Evolutionary conservation across 2,113 vertebrate genomes (phyloP).

Genomic region (Ondatra zibethicus): DNA sequence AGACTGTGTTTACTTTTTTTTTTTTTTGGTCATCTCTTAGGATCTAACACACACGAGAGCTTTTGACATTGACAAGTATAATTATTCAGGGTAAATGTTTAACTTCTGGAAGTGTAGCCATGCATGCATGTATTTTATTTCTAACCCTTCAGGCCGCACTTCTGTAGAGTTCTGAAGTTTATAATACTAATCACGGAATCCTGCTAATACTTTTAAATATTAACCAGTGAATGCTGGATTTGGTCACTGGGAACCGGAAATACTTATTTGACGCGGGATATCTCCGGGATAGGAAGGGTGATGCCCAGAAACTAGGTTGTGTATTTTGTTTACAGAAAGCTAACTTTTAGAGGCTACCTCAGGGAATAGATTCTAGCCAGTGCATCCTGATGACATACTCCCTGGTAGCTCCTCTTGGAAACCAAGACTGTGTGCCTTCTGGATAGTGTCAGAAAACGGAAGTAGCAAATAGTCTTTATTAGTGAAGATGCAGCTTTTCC

Average conservation of each 20-base stretch:
- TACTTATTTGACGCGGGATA: background rate
- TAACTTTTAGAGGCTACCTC: background rate
- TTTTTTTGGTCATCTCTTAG: background rate
- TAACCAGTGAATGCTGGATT: background rate
- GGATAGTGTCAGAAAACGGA: conserved; percentile 19
- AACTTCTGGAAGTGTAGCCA: background rate
- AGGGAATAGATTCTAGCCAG: background rate
- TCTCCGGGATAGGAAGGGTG: background rate
- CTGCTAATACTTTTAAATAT: background rate
- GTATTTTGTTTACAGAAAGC: conserved; percentile 17
- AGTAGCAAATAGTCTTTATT: conserved; percentile 35
- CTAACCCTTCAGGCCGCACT: background rate
- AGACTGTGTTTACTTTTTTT: background rate
- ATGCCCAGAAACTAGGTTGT: background rate
- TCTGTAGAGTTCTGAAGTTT: background rate
- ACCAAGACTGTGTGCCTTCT: conserved; percentile 39
- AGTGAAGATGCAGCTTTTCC: conserved; percentile 8
- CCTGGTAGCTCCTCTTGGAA: background rate
- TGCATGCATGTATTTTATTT: background rate
- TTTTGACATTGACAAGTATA: background rate
- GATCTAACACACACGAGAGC: background rate
- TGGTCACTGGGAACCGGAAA: background rate
- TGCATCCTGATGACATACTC: background rate
- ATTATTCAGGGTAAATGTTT: background rate
- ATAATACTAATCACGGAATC: background rate